These are phyloP conservation scores for Parauchenoglanis ngamensis DNA, from an alignment of 2,797 vertebrate species.

Conservation along the genomic window DNA sequence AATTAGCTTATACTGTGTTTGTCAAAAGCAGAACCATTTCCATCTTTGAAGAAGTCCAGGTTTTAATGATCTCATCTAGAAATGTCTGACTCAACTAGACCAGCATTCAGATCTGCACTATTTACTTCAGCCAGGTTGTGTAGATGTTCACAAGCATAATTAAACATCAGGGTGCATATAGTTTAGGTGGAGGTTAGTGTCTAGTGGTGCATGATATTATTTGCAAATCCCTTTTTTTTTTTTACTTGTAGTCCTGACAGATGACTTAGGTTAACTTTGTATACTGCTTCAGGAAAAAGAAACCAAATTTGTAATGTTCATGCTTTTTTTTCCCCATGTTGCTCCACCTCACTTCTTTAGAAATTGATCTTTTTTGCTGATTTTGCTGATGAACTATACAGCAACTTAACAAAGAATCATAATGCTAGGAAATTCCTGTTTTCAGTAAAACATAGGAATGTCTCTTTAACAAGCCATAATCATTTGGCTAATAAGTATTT, in stretches of 20 bases:
- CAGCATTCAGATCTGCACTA: background rate
- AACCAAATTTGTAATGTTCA: constrained; percentile 51
- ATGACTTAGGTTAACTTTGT: constrained; percentile 57
- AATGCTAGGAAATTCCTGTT: constrained; percentile 8
- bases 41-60: background rate
- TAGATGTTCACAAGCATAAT: background rate
- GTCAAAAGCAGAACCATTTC: background rate
- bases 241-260: constrained; percentile 60
- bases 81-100: background rate
- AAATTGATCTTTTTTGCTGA: constrained; percentile 28
- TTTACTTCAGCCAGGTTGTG: background rate
- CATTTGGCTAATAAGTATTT: background rate
- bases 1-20: background rate
- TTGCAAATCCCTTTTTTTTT: constrained; percentile 56
- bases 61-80: constrained; percentile 1
- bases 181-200: background rate
- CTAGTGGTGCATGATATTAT: constrained; percentile 47
- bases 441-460: background rate
- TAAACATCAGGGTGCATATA: background rate
- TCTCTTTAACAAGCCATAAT: background rate
- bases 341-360: background rate
- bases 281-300: constrained; percentile 55
- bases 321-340: constrained; percentile 30
- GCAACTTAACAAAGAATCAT: constrained; percentile 4
- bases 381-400: constrained; percentile 40